Evolutionary conservation across 2,888 invertebrate genomes (phyloP).

Genomic region (Nasonia oneida): DNA sequence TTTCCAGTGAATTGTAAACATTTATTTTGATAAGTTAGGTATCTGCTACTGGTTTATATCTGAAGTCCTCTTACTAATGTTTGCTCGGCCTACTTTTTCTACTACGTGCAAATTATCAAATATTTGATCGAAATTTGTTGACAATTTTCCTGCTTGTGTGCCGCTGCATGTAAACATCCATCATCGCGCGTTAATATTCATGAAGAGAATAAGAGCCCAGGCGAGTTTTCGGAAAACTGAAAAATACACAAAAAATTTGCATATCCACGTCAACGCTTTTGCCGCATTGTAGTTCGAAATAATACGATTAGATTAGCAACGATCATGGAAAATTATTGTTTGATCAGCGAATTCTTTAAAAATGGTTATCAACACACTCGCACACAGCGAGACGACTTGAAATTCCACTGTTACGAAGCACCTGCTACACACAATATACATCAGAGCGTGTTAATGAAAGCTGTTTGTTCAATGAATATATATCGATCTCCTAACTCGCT

Average conservation of each 20-base stretch:
- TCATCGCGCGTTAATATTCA: not conserved
- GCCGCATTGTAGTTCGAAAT: not conserved
- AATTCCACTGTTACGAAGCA: not conserved
- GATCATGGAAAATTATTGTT: not conserved
- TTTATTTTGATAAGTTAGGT: constrained; percentile 9
- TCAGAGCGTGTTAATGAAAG: not conserved
- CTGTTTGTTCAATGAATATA: not conserved
- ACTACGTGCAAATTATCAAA: not conserved
- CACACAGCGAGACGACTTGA: not conserved
- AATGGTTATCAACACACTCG: not conserved
- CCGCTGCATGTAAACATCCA: not conserved
- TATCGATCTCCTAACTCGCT: not conserved
- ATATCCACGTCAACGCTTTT: not conserved
- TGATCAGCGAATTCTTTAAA: not conserved
- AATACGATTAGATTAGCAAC: not conserved
- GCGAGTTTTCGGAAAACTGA: no score
- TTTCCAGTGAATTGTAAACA: constrained; percentile 14
- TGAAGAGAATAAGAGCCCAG: not conserved
- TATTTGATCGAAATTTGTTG: not conserved
- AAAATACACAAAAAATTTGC: not conserved
- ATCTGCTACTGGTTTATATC: not conserved
- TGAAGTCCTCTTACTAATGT: not conserved
- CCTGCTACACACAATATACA: not conserved
- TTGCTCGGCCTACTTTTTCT: not conserved
- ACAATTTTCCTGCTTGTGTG: not conserved